Evolutionary conservation across 2,113 vertebrate genomes (phyloP).

Genomic region (Xenopus borealis): DNA sequence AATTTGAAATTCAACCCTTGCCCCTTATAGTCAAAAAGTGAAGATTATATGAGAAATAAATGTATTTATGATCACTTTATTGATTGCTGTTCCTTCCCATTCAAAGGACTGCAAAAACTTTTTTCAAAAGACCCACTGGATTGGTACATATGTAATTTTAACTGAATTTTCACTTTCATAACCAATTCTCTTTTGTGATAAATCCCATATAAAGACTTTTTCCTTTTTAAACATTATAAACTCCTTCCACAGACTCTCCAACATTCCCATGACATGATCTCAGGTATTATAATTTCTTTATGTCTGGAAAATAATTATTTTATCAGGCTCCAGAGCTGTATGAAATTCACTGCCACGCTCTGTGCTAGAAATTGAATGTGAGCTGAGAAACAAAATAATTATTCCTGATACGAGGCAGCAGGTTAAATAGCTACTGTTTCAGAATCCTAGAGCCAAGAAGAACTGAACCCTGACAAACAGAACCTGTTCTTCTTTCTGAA

Average conservation of each 20-base stretch:
- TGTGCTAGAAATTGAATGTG: background rate
- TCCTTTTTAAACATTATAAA: too few relatives aligned
- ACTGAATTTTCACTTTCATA: too few relatives aligned
- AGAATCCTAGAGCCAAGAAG: background rate
- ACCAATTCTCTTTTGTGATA: too few relatives aligned
- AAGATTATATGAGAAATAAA: too few relatives aligned
- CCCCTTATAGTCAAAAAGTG: too few relatives aligned
- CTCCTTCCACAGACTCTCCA: background rate
- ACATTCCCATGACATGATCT: background rate
- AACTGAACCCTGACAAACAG: background rate
- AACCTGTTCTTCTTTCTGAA: background rate
- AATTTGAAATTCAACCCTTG: too few relatives aligned
- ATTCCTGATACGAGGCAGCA: background rate
- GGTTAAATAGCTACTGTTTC: background rate
- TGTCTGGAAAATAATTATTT: conserved; percentile 6
- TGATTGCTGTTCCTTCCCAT: too few relatives aligned
- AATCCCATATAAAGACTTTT: too few relatives aligned
- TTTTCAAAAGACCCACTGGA: too few relatives aligned
- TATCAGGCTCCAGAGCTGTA: background rate
- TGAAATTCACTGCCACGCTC: background rate
- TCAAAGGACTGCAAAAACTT: too few relatives aligned
- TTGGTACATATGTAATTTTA: too few relatives aligned
- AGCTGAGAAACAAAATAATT: background rate
- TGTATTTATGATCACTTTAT: too few relatives aligned
- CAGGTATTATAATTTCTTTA: background rate